Conservation (phyloP, 2,113 vertebrate species). For the Thunnus thynnus region DNA sequence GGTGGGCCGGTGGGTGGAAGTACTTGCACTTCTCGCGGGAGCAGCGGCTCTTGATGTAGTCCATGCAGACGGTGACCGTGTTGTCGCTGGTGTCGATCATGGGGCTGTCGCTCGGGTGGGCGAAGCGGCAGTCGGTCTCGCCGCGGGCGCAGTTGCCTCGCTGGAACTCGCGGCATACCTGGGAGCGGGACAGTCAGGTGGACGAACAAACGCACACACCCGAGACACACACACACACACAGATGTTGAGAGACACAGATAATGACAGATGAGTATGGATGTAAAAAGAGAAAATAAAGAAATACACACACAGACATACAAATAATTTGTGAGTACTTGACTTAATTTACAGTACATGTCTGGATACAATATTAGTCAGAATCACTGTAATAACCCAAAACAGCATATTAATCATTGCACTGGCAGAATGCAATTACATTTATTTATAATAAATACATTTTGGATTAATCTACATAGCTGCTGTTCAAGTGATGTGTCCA, state of each 20-base stretch:
- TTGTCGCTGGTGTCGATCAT: slow-evolving; percentile 99
- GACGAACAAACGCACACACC: background rate
- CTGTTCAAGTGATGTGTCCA: background rate
- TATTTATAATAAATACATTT: no score
- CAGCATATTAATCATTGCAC: background rate
- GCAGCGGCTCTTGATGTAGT: slow-evolving; percentile 99
- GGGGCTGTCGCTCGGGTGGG: slow-evolving; percentile 97
- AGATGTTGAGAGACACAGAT: background rate
- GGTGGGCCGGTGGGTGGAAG: slow-evolving; percentile 99
- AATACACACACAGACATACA: slow-evolving; percentile 19
- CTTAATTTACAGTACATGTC: background rate
- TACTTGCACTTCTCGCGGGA: slow-evolving; percentile 99
- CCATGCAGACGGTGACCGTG: slow-evolving; percentile 99
- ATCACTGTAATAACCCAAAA: background rate
- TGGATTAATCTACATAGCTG: background rate
- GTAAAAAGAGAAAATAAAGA: slow-evolving; percentile 20
- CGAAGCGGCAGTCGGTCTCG: slow-evolving; percentile 98
- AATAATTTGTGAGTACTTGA: slow-evolving; percentile 2
- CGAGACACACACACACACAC: background rate
- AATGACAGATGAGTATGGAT: background rate
- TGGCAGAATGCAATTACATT: no score
- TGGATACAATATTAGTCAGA: background rate
- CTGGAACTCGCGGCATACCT: slow-evolving; percentile 99
- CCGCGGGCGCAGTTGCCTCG: slow-evolving; percentile 97
- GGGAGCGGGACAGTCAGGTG: background rate